These are phyloP conservation scores for Serinus canaria DNA, from an alignment of 2,113 vertebrate genomes.

Conservation along the genomic window DNA sequence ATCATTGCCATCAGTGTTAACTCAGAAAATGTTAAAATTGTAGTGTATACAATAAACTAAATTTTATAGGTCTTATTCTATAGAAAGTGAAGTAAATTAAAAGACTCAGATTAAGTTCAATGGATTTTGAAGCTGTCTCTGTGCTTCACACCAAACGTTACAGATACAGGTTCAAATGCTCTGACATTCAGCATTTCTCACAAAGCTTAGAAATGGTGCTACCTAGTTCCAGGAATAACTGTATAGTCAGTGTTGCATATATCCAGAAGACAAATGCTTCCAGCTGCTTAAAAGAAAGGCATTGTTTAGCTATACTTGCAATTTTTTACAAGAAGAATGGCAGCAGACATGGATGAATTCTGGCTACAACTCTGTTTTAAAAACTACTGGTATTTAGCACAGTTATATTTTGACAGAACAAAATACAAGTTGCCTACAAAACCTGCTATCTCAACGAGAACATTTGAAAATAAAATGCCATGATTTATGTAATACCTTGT, in stretches of 20 bases:
- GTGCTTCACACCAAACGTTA: slow-evolving; percentile 35
- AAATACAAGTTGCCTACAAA: slow-evolving; percentile 27
- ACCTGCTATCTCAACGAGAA: slow-evolving; percentile 15
- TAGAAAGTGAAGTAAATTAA: not conserved
- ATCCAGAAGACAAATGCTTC: slow-evolving; percentile 56
- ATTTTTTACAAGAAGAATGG: slow-evolving; percentile 14
- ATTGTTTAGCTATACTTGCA: not conserved
- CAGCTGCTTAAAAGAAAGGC: slow-evolving; percentile 51
- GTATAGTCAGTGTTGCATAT: slow-evolving; percentile 32
- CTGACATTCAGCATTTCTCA: not conserved
- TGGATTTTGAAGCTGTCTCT: slow-evolving; percentile 42
- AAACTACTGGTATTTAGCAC: not conserved
- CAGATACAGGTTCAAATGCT: not conserved
- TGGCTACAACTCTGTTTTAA: not conserved
- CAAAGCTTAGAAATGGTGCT: slow-evolving; percentile 41
- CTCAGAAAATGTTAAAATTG: slow-evolving; percentile 50
- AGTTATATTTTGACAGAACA: not conserved
- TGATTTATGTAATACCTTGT: slow-evolving; percentile 10
- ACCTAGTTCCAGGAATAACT: slow-evolving; percentile 37
- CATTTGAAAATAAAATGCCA: slow-evolving; percentile 43
- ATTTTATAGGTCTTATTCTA: not conserved
- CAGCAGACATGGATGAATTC: slow-evolving; percentile 17
- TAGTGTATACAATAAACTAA: not conserved
- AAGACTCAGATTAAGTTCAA: not conserved
- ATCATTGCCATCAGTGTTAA: not conserved